Base-by-base conservation (phyloP, 2,797 vertebrate species). In the Steatocranus sp. region DNA sequence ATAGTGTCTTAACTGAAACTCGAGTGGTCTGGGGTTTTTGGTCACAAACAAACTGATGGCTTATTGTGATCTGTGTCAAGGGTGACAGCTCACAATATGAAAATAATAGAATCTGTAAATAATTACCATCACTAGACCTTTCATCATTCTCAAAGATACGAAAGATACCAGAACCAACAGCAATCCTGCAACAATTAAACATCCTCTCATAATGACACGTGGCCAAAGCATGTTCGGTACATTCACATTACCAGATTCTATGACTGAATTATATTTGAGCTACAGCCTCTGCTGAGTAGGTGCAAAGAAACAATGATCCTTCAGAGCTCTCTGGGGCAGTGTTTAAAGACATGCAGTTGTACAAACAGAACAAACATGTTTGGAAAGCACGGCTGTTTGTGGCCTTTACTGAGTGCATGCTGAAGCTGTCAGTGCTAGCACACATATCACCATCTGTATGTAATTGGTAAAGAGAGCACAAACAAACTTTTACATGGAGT, bases 331-430 rank as follows among this genome's bases (percentile, higher is more conserved):
- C 77, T 6, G 43, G 82, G 82, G 86, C 80, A 82, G 87, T 75
- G 14, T 70, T 48, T 63, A 15, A 50, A 84, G 50, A 89, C 63
- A 43, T 0, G 41, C 63, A 70, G 23, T 17, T 83, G 83, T 38
- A 83, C 87, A 93, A 87, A 88, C 78, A 87, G 54, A 87, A 87
- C 51, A 73, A 87, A 82, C 25, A 73, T 88, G 79, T 75, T 92
- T 83, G 88, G 92, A 89, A 91, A 84, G 80, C 73, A 83, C 48
- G 56, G 80, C 82, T 84, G 86, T 91, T 90, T 80, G 78, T 73
- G 81, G 91, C 78, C 46, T 11, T 8, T 36, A 20, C 8, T 36
- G 18, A 61, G 58, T 20, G 32, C 17, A 20, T 34, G 18, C 30
- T n/a, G 34, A 36, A 36, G 18, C 32, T 34, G 61, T 66, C 36